These are phyloP conservation scores for Hedychridium roseum DNA, from an alignment of 2,888 invertebrate genomes.

Conservation along the genomic window DNA sequence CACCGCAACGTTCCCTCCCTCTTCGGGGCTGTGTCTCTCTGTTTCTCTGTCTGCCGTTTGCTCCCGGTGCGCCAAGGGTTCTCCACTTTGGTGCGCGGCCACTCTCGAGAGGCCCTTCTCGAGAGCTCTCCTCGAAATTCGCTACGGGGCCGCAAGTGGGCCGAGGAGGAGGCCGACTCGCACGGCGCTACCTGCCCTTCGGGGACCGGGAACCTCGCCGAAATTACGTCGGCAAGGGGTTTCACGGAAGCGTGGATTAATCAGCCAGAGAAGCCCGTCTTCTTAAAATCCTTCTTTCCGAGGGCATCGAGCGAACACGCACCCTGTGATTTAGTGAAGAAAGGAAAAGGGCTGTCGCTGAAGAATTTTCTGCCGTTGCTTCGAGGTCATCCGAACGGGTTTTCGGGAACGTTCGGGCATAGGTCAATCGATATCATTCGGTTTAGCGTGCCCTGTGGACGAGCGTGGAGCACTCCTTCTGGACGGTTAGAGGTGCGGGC, in stretches of 20 bases:
- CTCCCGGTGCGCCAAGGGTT: conserved; percentile 47
- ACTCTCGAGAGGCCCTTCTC: conserved; percentile 48
- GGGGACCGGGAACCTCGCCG: conserved; percentile 36
- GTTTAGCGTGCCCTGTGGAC: conserved; percentile 19
- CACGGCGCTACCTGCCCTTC: conserved; percentile 46
- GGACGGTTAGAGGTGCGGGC: conserved; percentile 42
- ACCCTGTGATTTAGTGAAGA: too few relatives aligned
- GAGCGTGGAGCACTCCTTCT: conserved; percentile 37
- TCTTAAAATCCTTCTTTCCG: too few relatives aligned
- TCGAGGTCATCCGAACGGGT: too few relatives aligned
- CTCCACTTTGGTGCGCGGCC: conserved; percentile 49
- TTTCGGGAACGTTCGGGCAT: background rate
- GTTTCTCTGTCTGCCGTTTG: too few relatives aligned
- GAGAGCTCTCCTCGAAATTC: conserved; percentile 56
- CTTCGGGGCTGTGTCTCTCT: too few relatives aligned
- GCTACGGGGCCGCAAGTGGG: conserved; percentile 47
- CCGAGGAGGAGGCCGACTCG: conserved; percentile 44
- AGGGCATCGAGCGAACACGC: too few relatives aligned
- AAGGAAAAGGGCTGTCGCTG: too few relatives aligned
- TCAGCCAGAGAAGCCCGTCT: too few relatives aligned
- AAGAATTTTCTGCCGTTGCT: too few relatives aligned
- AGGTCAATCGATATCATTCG: background rate
- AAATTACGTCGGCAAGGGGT: too few relatives aligned
- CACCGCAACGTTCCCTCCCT: too few relatives aligned
- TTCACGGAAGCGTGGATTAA: too few relatives aligned